Evolutionary conservation across 2,113 vertebrate genomes (phyloP), one percentile per base, ranked within the genome.

Genomic region (Scalopus aquaticus): DNA sequence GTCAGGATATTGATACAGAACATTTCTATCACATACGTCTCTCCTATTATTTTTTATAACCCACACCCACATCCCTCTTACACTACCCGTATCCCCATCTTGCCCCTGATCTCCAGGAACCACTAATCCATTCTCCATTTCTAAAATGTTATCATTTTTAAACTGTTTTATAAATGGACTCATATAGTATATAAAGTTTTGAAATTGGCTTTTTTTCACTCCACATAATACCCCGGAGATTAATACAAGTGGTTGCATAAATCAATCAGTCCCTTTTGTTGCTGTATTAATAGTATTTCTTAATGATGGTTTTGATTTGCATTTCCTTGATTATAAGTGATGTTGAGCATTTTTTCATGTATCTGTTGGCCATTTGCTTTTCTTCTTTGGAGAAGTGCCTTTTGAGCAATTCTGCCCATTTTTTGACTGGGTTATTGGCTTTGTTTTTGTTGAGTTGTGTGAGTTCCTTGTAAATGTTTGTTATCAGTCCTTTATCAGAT

Each of bases 21-120:
- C 19, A 51, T 42, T 35, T 49, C 1, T 37, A 37, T 49, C 3
- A 5, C 12, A 24, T 39, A 11, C 5, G 39, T 35, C 42, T 20
- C 9, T 44, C 9, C 58, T 49, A 5, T 16, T 37, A 7, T 78
- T 17, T 74, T 44, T 76, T 30, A 4, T 58, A 70, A 37, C 15
- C 15, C 17, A 60, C 1, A 8, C 11, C 2, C 8, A n/a, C 10
- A 24, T 69, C 10, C 9, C 24, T 60, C 24, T 4, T 8, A 6
- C 12, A 35, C 28, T 4, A 1, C 12, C 13, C 16, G 0, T 42
- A 8, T 81, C 22, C 28, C 37, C 15, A 70, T 7, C 35, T 44
- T 16, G 58, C 42, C 24, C 49, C 16, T 56, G 26, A 54, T 79
- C n/a, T 91, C 72, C 54, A 49, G 20, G 15, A 67, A 7, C 64